Base-by-base conservation (phyloP, 2,113 vertebrate species). In the Calyptomena viridis region DNA sequence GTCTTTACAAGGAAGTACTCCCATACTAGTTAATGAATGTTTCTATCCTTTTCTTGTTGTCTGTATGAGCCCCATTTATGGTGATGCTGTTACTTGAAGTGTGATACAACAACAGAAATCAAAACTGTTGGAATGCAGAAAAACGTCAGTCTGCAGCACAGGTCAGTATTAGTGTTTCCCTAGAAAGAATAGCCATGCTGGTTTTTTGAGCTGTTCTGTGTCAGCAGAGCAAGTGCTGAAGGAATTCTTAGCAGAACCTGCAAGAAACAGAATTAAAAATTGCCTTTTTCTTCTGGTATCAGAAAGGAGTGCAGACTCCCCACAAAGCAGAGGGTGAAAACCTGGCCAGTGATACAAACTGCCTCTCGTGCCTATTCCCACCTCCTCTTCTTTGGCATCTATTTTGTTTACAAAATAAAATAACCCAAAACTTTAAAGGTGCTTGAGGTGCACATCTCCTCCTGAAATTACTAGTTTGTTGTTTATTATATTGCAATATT, bases 91-190 rank as follows among this genome's bases (percentile, higher is more conserved):
- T 88, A 44, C 12, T 6, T 60, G 28, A 49, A 63, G 35, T 37
- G 28, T 23, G 22, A n/a, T n/a, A 39, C 13, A 63, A 24, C 28
- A 53, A 33, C 4, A 76, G 56, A 78, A 87, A 58, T 30, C 28
- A 42, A 75, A 78, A 16, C 8, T 47, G 7, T 6, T 44, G 22
- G 62, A 53, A 30, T 40, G 12, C 33, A 81, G 86, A 56, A 46
- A 64, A 84, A 42, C 6, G 19, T 5, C 49, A 19, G 11, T 30
- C 23, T 40, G 24, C 49, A 52, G 15, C 33, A 49, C 1, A 47
- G 73, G 39, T 44, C 78, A 67, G 14, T 28, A 4, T 12, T 1
- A 2, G 21, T 0, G 0, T 47, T 71, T 75, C 35, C 35, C 47
- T 63, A 39, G 47, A 66, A 81, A 53, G 44, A 63, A 40, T 6